Percentiles rank a stretch among this genome's conserved stretches.
Evolutionary conservation across 2,888 invertebrate species (phyloP).

Genomic region (Cephus sareptanus): DNA sequence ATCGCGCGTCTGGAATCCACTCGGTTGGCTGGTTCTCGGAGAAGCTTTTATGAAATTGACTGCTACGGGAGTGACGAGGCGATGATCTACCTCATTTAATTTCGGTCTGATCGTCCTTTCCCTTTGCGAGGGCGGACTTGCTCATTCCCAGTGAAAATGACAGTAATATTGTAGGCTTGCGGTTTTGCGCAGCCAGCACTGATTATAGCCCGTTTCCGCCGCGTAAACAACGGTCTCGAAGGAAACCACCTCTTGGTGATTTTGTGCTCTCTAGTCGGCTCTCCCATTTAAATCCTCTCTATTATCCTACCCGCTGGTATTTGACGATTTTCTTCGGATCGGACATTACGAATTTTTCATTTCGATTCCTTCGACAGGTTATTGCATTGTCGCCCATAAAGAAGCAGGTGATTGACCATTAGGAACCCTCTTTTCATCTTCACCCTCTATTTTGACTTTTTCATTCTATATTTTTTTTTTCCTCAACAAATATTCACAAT

Average conservation of each 20-base stretch:
- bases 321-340: not conserved
- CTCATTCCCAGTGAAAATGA: slow-evolving; percentile 50
- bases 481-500: not conserved
- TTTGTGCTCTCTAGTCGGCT: not conserved
- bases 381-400: slow-evolving; percentile 11
- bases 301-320: not conserved
- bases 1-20: not conserved
- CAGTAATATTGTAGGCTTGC: slow-evolving; percentile 60
- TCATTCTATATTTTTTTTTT: not conserved
- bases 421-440: not conserved
- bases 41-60: not conserved
- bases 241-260: not conserved
- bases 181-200: slow-evolving; percentile 59
- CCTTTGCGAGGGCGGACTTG: slow-evolving; percentile 4
- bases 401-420: not conserved
- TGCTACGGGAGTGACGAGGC: not conserved
- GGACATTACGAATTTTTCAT: not conserved
- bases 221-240: slow-evolving; percentile 58
- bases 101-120: not conserved
- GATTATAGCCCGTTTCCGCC: slow-evolving; percentile 61
- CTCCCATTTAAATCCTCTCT: not conserved
- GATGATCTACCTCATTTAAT: slow-evolving; percentile 1
- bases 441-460: not conserved
- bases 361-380: slow-evolving; percentile 44
- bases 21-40: not conserved